A percentile compares a stretch with the other conserved stretches of the same genome.
These are phyloP conservation scores for Hypotaenidia okinawae DNA, from an alignment of 2,797 vertebrate genomes.

Conservation along the genomic window DNA sequence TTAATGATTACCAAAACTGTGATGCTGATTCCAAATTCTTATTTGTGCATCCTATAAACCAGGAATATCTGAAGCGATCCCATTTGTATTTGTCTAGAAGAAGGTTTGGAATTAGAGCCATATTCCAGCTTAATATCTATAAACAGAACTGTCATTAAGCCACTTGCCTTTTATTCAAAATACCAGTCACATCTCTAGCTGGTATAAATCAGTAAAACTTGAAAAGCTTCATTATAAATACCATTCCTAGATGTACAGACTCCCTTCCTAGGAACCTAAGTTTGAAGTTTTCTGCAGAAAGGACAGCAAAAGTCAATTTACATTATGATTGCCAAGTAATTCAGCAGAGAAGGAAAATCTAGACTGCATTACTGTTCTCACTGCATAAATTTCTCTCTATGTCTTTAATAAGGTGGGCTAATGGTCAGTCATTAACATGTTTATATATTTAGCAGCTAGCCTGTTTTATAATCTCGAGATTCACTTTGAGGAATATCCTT, in stretches of 20 bases:
- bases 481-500: constrained; percentile 6
- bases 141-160: background rate
- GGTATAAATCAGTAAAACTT: background rate
- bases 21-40: background rate
- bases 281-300: background rate
- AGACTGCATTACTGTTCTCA: background rate
- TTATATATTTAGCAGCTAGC: constrained; percentile 27
- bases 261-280: background rate
- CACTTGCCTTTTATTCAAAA: background rate
- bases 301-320: background rate
- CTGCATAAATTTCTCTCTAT: background rate
- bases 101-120: background rate
- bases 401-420: constrained; percentile 11
- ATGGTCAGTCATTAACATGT: background rate
- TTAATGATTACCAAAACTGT: background rate
- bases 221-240: background rate
- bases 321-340: background rate
- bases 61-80: background rate
- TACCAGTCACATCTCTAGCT: background rate
- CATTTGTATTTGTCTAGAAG: background rate
- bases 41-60: background rate
- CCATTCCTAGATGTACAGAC: background rate
- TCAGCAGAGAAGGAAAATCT: background rate
- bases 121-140: background rate
- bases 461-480: constrained; percentile 6